Percentiles rank a stretch among this genome's conserved stretches.
Conservation (phyloP, 92 coral and sea anemone genomes). For the Parazoanthus darwini region DNA sequence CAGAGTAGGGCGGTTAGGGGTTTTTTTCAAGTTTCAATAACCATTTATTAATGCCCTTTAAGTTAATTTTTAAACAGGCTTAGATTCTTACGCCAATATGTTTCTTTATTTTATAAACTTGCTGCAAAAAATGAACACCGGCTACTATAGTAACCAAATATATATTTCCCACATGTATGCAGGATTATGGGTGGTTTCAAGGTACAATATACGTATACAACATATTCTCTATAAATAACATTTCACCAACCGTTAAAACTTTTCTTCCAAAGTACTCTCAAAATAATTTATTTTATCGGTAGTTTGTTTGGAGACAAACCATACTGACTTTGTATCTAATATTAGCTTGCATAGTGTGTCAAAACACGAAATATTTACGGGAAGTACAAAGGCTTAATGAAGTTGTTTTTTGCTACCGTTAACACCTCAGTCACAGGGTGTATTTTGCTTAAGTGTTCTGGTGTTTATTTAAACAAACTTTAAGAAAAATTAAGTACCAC, state of each 20-base stretch:
- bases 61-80: neutral
- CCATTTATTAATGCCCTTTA: neutral
- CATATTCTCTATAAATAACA: neutral
- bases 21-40: neutral
- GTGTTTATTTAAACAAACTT: constrained; percentile 2
- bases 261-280: neutral
- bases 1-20: neutral
- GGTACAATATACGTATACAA: neutral
- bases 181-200: neutral
- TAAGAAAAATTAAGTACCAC: neutral
- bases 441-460: neutral
- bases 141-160: neutral
- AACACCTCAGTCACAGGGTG: constrained; percentile 14
- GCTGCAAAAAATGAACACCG: neutral
- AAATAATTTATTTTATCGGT: neutral
- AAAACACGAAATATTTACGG: neutral
- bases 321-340: neutral
- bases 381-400: neutral
- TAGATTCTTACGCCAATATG: neutral
- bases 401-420: neutral
- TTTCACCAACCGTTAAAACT: neutral
- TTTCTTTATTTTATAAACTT: neutral
- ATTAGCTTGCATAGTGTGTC: neutral
- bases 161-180: no score
- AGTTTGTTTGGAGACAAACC: neutral